Base-by-base conservation (phyloP, 2,797 vertebrate genomes). In the Oreochromis mossambicus region DNA sequence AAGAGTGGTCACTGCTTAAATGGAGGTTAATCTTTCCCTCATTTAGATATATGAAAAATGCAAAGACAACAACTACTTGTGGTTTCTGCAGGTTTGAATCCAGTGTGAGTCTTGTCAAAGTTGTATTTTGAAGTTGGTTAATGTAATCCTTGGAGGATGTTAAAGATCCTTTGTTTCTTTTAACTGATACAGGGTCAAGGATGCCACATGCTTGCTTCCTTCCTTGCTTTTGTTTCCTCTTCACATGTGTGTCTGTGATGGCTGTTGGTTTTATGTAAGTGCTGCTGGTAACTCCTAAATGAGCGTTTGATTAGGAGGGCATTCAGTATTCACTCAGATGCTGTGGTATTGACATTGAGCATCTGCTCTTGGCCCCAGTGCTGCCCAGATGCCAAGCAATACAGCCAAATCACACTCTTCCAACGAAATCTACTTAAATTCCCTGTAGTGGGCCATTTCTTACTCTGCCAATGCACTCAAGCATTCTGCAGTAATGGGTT, bases 361-460 rank as follows among this genome's bases (percentile, higher is more conserved):
- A 55, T 82, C 82, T 88, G 88, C 24, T 70, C 68, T 77, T 24
- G 80, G 82, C 80, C 51, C 81, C 66, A 3, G 24, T 12, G 6
- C 8, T 2, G 26, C 79, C 85, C 82, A 84, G 84, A 79, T 86
- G 82, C 84, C 68, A 7, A 29, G 38, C 87, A 52, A 6, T 56
- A 2, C 4, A 4, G 83, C 75, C 84, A 86, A 83, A 41, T 83
- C 46, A 3, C 78, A 14, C 75, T 63, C 79, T 48, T 77, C 80
- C 73, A 54, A 19, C 87, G 55, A 86, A 87, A 77, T 61, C 68
- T 81, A 32, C 52, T 63, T 81, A 85, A 78, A 79, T 68, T 77
- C 77, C 36, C 73, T 41, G 43, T 9, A 89, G 77, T 63, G 81
- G 58, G 54, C 24, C 73, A 24, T 85, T 82, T 77, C 17, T 87